These are phyloP conservation scores for Anoplolepis gracilipes DNA, from an alignment of 1,140 invertebrate genomes.

Conservation along the genomic window DNA sequence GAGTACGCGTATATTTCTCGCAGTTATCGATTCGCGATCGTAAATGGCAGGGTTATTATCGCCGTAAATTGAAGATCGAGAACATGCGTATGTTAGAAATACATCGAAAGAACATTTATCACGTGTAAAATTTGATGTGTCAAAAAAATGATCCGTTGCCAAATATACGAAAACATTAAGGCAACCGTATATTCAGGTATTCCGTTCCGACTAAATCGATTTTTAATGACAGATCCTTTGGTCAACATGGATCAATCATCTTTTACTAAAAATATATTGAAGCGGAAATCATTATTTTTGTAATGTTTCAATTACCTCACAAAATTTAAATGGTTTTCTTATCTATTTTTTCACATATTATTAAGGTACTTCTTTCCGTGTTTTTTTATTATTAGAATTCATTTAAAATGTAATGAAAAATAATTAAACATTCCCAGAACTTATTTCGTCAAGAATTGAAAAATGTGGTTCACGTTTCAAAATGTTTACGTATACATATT, in stretches of 20 bases:
- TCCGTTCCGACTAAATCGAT: not conserved
- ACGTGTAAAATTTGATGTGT: not conserved
- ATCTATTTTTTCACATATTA: not conserved
- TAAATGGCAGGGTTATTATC: slow-evolving; percentile 18
- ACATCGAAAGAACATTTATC: not conserved
- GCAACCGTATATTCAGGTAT: not conserved
- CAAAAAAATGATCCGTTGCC: not conserved
- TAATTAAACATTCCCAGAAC: not conserved
- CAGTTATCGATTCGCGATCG: not conserved
- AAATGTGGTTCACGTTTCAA: not conserved
- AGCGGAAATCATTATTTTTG: not conserved
- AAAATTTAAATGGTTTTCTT: not conserved
- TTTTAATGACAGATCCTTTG: not conserved
- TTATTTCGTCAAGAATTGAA: not conserved
- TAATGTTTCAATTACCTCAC: not conserved
- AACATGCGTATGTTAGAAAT: not conserved
- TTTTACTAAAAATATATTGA: not conserved
- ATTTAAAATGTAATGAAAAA: not conserved
- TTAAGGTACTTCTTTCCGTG: not conserved
- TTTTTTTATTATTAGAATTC: not conserved
- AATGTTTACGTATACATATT: too few species aligned
- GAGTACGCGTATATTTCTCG: not conserved
- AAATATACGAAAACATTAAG: not conserved
- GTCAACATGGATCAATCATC: not conserved
- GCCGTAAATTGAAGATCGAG: not conserved